Base-by-base conservation (phyloP, 2,113 vertebrate genomes). In the Corydoras sp. region DNA sequence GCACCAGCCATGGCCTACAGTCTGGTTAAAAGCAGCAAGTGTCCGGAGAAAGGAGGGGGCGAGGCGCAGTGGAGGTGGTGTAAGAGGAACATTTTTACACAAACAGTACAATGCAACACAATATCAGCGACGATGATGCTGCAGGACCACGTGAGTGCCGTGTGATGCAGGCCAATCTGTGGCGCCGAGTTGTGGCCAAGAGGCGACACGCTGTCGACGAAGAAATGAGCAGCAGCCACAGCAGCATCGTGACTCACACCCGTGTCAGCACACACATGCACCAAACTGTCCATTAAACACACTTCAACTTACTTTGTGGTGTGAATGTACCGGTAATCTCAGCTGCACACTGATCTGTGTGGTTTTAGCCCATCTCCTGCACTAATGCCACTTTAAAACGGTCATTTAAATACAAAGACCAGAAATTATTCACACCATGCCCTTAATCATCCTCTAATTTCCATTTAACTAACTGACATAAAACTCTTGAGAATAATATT, bases 161-260 rank as follows among this genome's bases (percentile, higher is more conserved):
- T 71, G 56, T 58, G 74, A 68, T 76, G 68, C 60, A 58, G 73
- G 74, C 74, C 77, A 58, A 76, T 81, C 76, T 81, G 60, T 78
- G 76, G 68, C 64, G 56, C 65, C 61, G 51, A 48, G 70, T 73
- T n/a, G 31, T 58, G 71, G 69, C 73, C 73, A 70, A 56, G 55
- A 72, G 64, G 62, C 67, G 58, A 72, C 61, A 30, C 15, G 58
- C 58, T 15, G 77, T 31, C 62, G 79, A 71, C 80, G 71, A 60
- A 48, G 70, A 77, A 43, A 68, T 62, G 68, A 73, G 80, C 77
- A 13, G 65, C 72, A 73, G 77, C 76, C n/a, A 8, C 56, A 67
- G 74, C 68, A 59, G 76, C 75, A 58, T 69, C 62, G 74, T 80
- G 82, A 86, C 68, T 80, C 82, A 81, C 64, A 65, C 35, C 32